Conservation (phyloP, 64 coral and sea anemone species). For the Stichodactyla mertensii region DNA sequence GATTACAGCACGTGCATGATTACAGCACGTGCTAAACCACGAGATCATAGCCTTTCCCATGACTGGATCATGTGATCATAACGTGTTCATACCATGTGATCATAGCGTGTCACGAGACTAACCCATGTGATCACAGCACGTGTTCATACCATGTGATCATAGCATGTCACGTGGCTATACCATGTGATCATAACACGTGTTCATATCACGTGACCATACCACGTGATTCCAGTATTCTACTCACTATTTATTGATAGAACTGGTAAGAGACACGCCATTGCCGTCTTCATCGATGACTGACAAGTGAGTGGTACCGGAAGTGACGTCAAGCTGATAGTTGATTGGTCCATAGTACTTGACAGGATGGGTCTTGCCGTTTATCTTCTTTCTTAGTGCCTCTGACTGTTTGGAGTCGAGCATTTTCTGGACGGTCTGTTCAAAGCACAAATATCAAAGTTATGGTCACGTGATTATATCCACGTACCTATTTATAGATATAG, state of each 20-base stretch:
- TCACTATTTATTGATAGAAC: conserved; percentile 94
- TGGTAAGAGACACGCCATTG: conserved; percentile 75
- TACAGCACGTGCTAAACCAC: background rate
- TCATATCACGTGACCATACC: background rate
- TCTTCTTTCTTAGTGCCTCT: conserved; percentile 12
- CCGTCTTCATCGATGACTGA: conserved; percentile 72
- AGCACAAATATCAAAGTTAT: background rate
- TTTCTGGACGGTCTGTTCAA: conserved; percentile 11
- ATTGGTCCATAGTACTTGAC: conserved; percentile 62
- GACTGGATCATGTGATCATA: too few species aligned
- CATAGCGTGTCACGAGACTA: too few species aligned
- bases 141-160: too few species aligned
- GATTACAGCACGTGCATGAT: background rate
- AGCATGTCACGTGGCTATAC: background rate
- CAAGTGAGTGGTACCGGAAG: conserved; percentile 75
- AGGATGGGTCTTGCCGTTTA: conserved; percentile 28
- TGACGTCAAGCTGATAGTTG: conserved; percentile 65
- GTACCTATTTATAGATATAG: too few species aligned
- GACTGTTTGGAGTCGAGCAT: conserved; percentile 38
- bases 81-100: too few species aligned
- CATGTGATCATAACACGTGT: background rate
- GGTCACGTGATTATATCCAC: too few species aligned
- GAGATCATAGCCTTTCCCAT: too few species aligned
- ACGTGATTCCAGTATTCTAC: background rate
- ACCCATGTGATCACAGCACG: too few species aligned